Evolutionary conservation across 2,888 invertebrate genomes (phyloP), one percentile per base, ranked within the genome.

Genomic region (Hirtodrosophila confusa): DNA sequence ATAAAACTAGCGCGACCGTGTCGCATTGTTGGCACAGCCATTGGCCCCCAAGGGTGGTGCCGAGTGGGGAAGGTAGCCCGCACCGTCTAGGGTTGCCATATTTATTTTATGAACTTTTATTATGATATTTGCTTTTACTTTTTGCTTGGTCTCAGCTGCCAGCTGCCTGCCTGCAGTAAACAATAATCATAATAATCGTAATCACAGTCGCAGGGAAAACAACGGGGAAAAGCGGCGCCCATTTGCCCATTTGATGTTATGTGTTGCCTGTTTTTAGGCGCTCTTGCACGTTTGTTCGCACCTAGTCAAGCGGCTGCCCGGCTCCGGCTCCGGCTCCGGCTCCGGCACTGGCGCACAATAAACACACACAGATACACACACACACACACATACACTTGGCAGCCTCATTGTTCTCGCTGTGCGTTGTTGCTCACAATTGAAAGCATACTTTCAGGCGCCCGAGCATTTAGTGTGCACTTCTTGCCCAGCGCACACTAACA

Each of bases 141-240:
- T 41, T 31, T 49, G 23, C 41, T 39, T 56, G 54, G 39, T 43
- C 17, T 29, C 47, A 53, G 39, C 39, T 43, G 53, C 36, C 29
- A 5, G 11, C 43, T 47, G 47, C 53, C 39, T 39, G 51, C 37
- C 40, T 50, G 71, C 58, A 65, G 73, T 84, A 69, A 86, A 84
- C 83, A 88, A 84, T 88, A 84, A 86, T 85, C 80, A 79, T 78
- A 86, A 84, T 86, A 83, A 82, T 84, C 76, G 88, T 70, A 87
- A 87, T 85, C 86, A 78, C 69, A 88, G 73, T 66, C 31, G 53
- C 33, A 23, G 27, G 24, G 48, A 36, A 51, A 40, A 40, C 40
- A 33, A 56, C 33, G 6, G 43, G 11, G 7, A 24, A 29, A 45
- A 37, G 47, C 39, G 49, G 4, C 39, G 53, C 47, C 36, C 45